A percentile compares a stretch with the other conserved stretches of the same genome.
These are phyloP conservation scores for Limnephilus rhombicus DNA, from an alignment of 2,888 invertebrate species.

Conservation along the genomic window DNA sequence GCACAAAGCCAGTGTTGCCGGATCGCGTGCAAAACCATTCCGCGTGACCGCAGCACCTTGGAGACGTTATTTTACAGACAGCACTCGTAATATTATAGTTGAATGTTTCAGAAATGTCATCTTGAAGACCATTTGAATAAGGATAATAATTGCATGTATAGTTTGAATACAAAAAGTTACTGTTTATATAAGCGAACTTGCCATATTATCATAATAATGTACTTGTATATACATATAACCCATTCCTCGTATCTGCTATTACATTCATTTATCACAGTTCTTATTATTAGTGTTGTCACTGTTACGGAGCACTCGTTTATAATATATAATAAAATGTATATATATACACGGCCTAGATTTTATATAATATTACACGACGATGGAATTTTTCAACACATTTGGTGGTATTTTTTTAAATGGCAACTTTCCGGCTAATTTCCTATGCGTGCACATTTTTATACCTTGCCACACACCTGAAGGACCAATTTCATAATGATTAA, in stretches of 20 bases:
- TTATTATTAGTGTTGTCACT: constrained; percentile 39
- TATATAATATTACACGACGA: neutral
- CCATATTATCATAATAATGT: neutral
- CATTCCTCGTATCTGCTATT: neutral
- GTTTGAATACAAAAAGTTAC: neutral
- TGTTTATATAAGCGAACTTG: neutral
- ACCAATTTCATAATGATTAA: neutral
- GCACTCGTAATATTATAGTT: no score
- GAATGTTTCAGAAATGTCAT: no score
- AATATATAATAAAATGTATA: neutral
- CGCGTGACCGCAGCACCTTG: no score
- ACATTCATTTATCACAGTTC: neutral
- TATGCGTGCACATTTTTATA: neutral
- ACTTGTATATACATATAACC: neutral
- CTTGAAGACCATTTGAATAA: neutral
- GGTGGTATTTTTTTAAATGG: neutral
- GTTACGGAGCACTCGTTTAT: constrained; percentile 17
- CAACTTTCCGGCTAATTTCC: neutral
- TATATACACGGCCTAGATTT: neutral
- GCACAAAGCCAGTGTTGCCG: no score
- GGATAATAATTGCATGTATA: neutral
- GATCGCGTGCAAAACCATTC: no score
- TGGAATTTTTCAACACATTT: constrained; percentile 9
- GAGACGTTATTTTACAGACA: no score
- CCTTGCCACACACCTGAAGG: neutral